Evolutionary conservation across 2,888 invertebrate genomes (phyloP), one percentile per base, ranked within the genome.

Genomic region (Phyllotreta cruciferae): DNA sequence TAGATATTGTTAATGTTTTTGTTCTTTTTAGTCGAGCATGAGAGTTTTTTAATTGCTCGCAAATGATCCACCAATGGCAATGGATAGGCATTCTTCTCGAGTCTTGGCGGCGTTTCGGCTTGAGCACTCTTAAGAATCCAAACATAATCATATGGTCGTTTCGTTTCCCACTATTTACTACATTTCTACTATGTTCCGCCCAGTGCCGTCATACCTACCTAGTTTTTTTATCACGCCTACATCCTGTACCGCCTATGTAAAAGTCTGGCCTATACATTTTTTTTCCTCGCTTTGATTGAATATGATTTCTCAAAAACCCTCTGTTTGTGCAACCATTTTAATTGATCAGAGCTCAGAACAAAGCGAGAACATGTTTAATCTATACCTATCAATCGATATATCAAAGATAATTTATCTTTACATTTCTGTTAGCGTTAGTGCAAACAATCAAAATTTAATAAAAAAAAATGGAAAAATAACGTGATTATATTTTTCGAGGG

Each of bases 211-310:
- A 56, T 64, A 60, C 61, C 57, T 60, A 61, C 42, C 60, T 50
- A 55, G 50, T 58, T 58, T 64, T 60, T 60, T 60, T 54, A 60
- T 37, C 56, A 56, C 64, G 64, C 64, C 64, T 61, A 61, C 49
- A 61, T 64, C 64, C 64, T 61, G 64, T 54, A 60, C 60, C 64
- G 64, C 64, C 64, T 52, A 37, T 37, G 9, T 37, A 10, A 13
- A 52, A 52, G 52, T 37, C 52, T 61, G 47, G 53, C 47, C 44
- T 37, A 9, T 24, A 37, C 34, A 52, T 60, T 60, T 60, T 60
- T 60, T 52, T 60, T 37, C 36, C 36, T 60, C 52, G 44, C 42
- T 60, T 14, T 34, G 8, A 42, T 14, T 9, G 14, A 42, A 11
- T 24, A 24, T 49, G 3, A 34, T 49, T 24, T 35, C 7, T 11